These are phyloP conservation scores for Zygogramma bicolorata DNA, from an alignment of 2,888 invertebrate species.

Conservation along the genomic window DNA sequence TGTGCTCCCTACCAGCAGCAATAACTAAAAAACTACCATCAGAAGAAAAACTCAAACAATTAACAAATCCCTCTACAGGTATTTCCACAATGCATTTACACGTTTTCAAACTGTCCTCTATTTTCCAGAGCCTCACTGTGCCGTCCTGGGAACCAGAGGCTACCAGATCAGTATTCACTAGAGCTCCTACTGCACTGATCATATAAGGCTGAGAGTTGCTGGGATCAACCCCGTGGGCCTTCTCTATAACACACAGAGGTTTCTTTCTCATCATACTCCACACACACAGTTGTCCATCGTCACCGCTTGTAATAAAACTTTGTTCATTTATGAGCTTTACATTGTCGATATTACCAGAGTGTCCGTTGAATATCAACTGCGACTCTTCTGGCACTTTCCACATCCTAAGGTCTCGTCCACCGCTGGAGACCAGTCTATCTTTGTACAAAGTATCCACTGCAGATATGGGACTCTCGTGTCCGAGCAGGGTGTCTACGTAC, in stretches of 20 bases:
- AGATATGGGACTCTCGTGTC: constrained; percentile 90
- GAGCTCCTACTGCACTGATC: constrained; percentile 86
- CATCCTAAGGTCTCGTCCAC: constrained; percentile 90
- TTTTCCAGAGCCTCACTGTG: constrained; percentile 86
- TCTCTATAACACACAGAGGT: constrained; percentile 76
- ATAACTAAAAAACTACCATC: constrained; percentile 86
- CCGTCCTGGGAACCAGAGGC: constrained; percentile 94
- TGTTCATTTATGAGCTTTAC: constrained; percentile 94
- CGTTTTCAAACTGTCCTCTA: constrained; percentile 79
- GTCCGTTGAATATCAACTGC: constrained; percentile 93
- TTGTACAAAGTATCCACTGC: constrained; percentile 88
- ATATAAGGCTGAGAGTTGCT: constrained; percentile 81
- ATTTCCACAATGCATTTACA: constrained; percentile 78
- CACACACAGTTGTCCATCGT: constrained; percentile 86
- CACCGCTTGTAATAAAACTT: constrained; percentile 91
- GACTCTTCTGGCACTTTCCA: constrained; percentile 99
- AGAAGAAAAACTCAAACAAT: constrained; percentile 84
- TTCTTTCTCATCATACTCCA: constrained; percentile 92
- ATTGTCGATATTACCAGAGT: constrained; percentile 85
- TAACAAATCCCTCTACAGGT: constrained; percentile 85
- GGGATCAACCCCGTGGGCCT: constrained; percentile 79
- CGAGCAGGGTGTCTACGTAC: constrained; percentile 94
- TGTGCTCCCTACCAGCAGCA: constrained; percentile 93
- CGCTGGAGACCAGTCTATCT: constrained; percentile 90
- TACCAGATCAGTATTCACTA: constrained; percentile 88